Evolutionary conservation across 2,113 vertebrate genomes (phyloP).

Genomic region (Embiotoca jacksoni): DNA sequence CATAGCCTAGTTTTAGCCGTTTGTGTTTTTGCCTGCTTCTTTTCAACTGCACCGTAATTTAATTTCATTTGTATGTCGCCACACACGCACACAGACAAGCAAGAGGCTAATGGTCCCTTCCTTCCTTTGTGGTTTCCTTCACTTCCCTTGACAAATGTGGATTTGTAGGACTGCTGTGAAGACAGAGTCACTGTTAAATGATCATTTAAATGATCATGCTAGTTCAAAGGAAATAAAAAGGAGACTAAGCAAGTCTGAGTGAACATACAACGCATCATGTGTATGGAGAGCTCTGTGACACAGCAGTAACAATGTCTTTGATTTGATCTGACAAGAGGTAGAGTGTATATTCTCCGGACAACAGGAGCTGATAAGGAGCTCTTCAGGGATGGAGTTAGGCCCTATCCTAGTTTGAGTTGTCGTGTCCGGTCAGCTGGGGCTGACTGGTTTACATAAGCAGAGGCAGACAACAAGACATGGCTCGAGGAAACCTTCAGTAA

Average conservation of each 20-base stretch:
- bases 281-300: conserved; percentile 16
- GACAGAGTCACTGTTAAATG: conserved; percentile 44
- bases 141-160: conserved; percentile 49
- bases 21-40: conserved; percentile 39
- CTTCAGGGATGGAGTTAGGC: conserved; percentile 40
- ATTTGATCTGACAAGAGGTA: conserved; percentile 35
- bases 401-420: conserved; percentile 36
- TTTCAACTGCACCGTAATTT: conserved; percentile 34
- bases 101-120: conserved; percentile 21
- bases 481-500: conserved; percentile 36
- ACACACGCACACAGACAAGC: conserved; percentile 12
- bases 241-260: conserved; percentile 7
- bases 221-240: conserved; percentile 43
- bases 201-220: conserved; percentile 27
- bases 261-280: background rate
- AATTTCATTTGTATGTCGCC: conserved; percentile 28
- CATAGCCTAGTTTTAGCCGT: conserved; percentile 24
- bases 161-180: conserved; percentile 36
- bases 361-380: conserved; percentile 29
- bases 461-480: conserved; percentile 44
- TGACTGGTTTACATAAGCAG: conserved; percentile 67
- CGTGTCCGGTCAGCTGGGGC: conserved; percentile 39
- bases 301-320: conserved; percentile 3
- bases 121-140: conserved; percentile 48
- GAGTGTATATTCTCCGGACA: conserved; percentile 7